These are phyloP conservation scores for Macrotus californicus DNA, from an alignment of 2,113 vertebrate species.

Conservation along the genomic window DNA sequence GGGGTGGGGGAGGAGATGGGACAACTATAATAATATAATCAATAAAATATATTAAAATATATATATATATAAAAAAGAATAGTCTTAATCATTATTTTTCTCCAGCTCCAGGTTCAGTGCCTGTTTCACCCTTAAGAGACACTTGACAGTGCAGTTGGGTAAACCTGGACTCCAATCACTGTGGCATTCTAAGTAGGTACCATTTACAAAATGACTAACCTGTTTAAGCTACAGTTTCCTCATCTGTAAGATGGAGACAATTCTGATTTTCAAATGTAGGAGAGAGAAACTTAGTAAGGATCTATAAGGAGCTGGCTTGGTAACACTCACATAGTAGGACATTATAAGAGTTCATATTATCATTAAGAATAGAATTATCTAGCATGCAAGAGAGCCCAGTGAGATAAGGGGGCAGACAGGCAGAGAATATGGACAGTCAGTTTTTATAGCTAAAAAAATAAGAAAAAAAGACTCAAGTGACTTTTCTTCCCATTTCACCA, in stretches of 20 bases:
- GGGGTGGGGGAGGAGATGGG: no score
- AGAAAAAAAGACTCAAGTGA: background rate
- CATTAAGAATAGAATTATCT: background rate
- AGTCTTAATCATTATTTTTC: no score
- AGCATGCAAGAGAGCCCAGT: background rate
- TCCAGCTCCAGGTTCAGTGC: background rate
- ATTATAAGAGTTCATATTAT: background rate
- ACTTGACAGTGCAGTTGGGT: accelerated
- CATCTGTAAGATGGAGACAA: background rate
- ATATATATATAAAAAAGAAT: no score
- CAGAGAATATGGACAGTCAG: background rate
- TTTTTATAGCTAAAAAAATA: background rate
- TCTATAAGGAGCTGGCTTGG: background rate
- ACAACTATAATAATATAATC: no score
- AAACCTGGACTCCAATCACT: background rate
- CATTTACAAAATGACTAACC: background rate
- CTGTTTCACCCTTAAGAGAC: no score
- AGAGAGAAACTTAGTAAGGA: background rate
- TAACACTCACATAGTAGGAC: background rate
- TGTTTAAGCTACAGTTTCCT: background rate
- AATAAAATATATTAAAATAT: no score
- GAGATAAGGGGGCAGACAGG: background rate
- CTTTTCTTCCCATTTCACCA: conserved; percentile 28
- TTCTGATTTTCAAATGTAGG: background rate
- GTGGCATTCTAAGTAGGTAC: background rate